Conservation (phyloP, 2,113 vertebrate genomes). For the Cariama cristata region DNA sequence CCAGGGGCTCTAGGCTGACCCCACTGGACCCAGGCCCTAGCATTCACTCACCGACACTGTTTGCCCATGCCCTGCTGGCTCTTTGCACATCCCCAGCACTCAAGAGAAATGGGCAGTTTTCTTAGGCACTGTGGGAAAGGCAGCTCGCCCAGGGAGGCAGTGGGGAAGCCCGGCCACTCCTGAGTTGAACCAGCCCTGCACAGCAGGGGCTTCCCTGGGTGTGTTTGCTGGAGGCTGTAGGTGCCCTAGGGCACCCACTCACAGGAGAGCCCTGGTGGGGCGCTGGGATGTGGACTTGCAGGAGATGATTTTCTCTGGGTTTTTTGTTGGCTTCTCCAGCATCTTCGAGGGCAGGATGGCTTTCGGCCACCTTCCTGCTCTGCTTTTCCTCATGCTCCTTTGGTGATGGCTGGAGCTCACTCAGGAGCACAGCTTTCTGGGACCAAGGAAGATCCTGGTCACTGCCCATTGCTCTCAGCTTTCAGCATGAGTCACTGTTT, state of each 20-base stretch:
- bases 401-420: background rate
- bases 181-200: background rate
- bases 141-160: background rate
- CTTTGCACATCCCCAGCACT: background rate
- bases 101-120: background rate
- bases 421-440: background rate
- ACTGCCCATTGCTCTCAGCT: background rate
- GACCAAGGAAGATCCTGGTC: background rate
- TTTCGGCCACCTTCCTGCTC: background rate
- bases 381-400: background rate
- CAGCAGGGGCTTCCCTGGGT: background rate
- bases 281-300: background rate
- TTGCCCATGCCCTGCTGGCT: background rate
- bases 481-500: background rate
- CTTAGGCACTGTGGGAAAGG: background rate
- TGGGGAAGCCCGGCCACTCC: background rate
- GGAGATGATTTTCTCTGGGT: background rate
- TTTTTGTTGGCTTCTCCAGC: background rate
- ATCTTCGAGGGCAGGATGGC: background rate
- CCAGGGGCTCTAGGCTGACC: background rate
- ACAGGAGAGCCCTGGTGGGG: background rate
- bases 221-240: background rate
- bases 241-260: background rate
- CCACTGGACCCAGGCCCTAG: background rate
- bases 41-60: fast-evolving